Evolutionary conservation across 1,140 invertebrate genomes (phyloP).

Genomic region (Radopholus similis): DNA sequence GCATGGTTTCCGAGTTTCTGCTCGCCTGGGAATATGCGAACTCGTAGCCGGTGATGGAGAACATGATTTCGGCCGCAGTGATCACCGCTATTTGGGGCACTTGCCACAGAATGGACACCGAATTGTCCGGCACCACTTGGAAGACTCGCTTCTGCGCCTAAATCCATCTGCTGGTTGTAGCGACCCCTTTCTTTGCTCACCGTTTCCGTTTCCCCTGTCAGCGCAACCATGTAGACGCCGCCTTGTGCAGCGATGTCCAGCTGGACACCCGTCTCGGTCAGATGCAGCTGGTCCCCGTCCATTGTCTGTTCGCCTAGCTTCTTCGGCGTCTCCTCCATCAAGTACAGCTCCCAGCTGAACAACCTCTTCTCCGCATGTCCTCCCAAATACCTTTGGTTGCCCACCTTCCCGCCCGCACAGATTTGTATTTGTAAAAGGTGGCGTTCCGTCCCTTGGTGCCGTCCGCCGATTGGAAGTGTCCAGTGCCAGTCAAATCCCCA

Average conservation of each 20-base stretch:
- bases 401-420: slow-evolving; percentile 28
- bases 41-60: slow-evolving; percentile 55
- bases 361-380: not conserved
- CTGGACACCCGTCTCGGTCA: slow-evolving; percentile 21
- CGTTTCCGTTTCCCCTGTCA: slow-evolving; percentile 59
- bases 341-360: slow-evolving; percentile 42
- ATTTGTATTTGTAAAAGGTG: slow-evolving; percentile 22
- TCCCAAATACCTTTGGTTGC: not conserved
- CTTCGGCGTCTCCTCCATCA: slow-evolving; percentile 30
- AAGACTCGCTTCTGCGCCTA: not conserved
- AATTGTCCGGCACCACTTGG: slow-evolving; percentile 37
- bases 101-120: slow-evolving; percentile 55
- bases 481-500: slow-evolving; percentile 16
- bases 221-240: slow-evolving; percentile 38
- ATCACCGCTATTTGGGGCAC: slow-evolving; percentile 68
- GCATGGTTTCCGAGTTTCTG: no score
- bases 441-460: not conserved
- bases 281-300: not conserved
- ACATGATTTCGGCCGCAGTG: slow-evolving; percentile 65
- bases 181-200: slow-evolving; percentile 62
- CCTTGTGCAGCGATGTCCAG: slow-evolving; percentile 33
- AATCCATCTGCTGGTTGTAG: slow-evolving; percentile 60
- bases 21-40: slow-evolving; percentile 58
- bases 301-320: slow-evolving; percentile 19
- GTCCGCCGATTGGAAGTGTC: not conserved